These are phyloP conservation scores for Phoenoteleia sp. DNA, from an alignment of 2,888 invertebrate genomes.

Conservation along the genomic window DNA sequence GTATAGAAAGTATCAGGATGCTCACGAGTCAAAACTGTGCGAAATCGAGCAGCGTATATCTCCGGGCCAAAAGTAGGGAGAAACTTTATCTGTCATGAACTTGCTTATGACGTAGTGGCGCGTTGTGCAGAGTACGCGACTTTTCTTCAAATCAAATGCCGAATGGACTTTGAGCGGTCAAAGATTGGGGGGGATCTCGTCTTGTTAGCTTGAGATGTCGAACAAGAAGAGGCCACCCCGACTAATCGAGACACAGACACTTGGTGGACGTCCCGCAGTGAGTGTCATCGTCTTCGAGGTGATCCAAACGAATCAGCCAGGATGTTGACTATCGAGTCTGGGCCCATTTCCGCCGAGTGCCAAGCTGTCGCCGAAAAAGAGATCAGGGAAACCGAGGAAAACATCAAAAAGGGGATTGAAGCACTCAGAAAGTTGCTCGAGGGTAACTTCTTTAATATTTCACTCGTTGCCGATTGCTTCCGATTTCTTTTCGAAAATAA, in stretches of 20 bases:
- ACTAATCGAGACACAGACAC: conserved; percentile 82
- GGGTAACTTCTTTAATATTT: conserved; percentile 80
- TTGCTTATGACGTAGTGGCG: conserved; percentile 56
- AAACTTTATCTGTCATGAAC: conserved; percentile 65
- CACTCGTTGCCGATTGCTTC: too few species aligned
- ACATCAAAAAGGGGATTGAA: conserved; percentile 82
- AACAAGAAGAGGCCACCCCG: conserved; percentile 81
- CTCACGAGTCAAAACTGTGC: not conserved
- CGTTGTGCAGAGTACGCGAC: conserved; percentile 41
- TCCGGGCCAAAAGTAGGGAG: conserved; percentile 42
- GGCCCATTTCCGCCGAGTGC: conserved; percentile 78
- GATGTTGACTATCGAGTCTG: conserved; percentile 79
- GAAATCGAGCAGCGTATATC: not conserved
- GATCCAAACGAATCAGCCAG: conserved; percentile 13
- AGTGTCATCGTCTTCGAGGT: conserved; percentile 75
- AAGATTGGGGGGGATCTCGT: conserved; percentile 80
- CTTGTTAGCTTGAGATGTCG: conserved; percentile 77
- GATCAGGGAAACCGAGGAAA: conserved; percentile 86
- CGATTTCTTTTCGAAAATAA: too few species aligned
- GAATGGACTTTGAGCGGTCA: conserved; percentile 85
- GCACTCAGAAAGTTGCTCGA: conserved; percentile 84
- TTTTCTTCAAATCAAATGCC: conserved; percentile 69
- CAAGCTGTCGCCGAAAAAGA: conserved; percentile 84
- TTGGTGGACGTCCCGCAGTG: conserved; percentile 78
- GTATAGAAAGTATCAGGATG: too few species aligned